Conservation (phyloP, 2,113 vertebrate genomes). For the Oryzias curvinotus region DNA sequence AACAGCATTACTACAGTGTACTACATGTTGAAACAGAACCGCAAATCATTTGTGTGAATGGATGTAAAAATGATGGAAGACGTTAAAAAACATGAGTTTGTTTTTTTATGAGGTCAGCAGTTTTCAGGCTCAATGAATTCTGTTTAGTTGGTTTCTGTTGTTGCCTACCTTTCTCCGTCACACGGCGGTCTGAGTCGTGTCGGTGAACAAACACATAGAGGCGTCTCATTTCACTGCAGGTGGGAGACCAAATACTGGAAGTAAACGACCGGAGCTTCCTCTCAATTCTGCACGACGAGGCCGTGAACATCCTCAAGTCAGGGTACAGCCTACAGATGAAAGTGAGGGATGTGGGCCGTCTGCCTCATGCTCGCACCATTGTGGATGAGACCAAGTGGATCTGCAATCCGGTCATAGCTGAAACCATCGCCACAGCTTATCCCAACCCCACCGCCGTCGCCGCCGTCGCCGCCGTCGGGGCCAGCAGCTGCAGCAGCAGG, state of each 20-base stretch:
- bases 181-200: background rate
- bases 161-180: too few species aligned
- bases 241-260: constrained; percentile 95
- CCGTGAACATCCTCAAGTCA: constrained; percentile 87
- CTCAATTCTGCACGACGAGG: constrained; percentile 89
- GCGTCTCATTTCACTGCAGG: constrained; percentile 67
- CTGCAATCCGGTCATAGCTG: constrained; percentile 79
- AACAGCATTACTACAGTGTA: too few species aligned
- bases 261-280: constrained; percentile 88
- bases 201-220: background rate
- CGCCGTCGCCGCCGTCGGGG: background rate
- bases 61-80: too few species aligned
- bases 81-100: too few species aligned
- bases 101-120: too few species aligned
- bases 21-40: too few species aligned
- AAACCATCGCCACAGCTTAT: constrained; percentile 57
- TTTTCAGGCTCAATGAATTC: too few species aligned
- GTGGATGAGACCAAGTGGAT: constrained; percentile 92
- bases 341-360: constrained; percentile 87
- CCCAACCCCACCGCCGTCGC: background rate
- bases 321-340: constrained; percentile 87
- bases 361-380: constrained; percentile 88
- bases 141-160: too few species aligned
- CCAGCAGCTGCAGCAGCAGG: constrained; percentile 58
- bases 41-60: too few species aligned